Base-by-base conservation (phyloP, 2,797 vertebrate genomes). In the Benthosema pterotum region DNA sequence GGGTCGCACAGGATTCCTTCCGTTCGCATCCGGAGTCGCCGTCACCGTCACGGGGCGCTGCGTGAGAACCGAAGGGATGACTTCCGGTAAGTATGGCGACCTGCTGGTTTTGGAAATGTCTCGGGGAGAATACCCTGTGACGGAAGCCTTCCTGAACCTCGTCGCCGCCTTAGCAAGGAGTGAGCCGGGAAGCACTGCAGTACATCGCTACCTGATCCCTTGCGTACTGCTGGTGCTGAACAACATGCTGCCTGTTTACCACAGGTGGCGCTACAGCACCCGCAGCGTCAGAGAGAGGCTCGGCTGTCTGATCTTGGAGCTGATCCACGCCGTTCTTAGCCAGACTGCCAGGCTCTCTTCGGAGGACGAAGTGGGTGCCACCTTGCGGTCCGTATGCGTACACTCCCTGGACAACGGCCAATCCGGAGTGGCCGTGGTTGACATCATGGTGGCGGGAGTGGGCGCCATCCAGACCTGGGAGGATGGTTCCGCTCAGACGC, bases 191-290 rank as follows among this genome's bases (percentile, higher is more conserved):
- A 11, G 18, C 2, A 6, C 17, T 45, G 95, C 22, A 25, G 22
- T 98, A 84, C 97, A 94, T 88, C 96, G 95, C 84, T 96, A 96
- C 2, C 90, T 99, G 42, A 94, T 96, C 72, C 98, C 97, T 4
- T 98, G 97, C 67, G 94, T 99, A 38, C 91, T 99, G 69, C 95
- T 99, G 72, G 97, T 98, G 60, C 82, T 99, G 22, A 98, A 98
- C 83, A 97, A 99, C 83, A 98, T 99, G 96, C 92, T 99, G 72
- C 97, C 98, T 18, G 96, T 96, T 0, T 99, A 99, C 72, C 96
- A 98, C 77, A 98, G 96, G 76, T 99, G 98, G 98, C 95, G 96
- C 55, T 98, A 98, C 56, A 97, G 95, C 85, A 92, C 91, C 46
- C 94, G 97, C 0, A 96, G 97, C 8, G 94, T 96, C 72, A 90